Conservation (phyloP, 2,797 vertebrate species). For the Lagothrix lagotricha region DNA sequence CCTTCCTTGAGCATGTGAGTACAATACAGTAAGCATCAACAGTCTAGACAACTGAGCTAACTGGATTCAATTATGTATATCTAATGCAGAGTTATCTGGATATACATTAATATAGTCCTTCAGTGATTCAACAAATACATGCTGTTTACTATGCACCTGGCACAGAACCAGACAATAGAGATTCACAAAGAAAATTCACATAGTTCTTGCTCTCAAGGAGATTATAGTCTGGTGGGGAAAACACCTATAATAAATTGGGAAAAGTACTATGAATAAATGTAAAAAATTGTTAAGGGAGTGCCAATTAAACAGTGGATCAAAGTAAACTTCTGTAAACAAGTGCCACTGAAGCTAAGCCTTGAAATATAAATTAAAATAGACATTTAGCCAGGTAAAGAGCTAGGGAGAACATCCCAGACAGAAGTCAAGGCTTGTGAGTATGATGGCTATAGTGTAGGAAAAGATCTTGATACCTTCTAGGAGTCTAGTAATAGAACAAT, state of each 20-base stretch:
- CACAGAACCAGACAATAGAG: background rate
- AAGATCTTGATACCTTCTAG: background rate
- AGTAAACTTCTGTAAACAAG: background rate
- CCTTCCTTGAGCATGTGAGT: background rate
- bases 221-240: background rate
- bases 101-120: background rate
- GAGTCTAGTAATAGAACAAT: background rate
- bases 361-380: constrained; percentile 19
- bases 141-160: background rate
- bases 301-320: background rate
- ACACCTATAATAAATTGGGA: background rate
- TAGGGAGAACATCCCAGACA: background rate
- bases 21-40: background rate
- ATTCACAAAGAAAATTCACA: background rate
- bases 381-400: background rate
- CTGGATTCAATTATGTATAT: background rate
- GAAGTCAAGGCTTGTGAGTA: background rate
- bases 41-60: background rate
- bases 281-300: background rate
- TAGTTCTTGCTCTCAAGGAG: background rate
- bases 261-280: background rate
- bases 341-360: background rate
- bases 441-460: background rate
- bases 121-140: constrained; percentile 8
- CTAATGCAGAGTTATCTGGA: background rate